phyloP scores from a whole-genome alignment of 1,140 invertebrate genomes.

The Anagrus nilaparvatae region DNA sequence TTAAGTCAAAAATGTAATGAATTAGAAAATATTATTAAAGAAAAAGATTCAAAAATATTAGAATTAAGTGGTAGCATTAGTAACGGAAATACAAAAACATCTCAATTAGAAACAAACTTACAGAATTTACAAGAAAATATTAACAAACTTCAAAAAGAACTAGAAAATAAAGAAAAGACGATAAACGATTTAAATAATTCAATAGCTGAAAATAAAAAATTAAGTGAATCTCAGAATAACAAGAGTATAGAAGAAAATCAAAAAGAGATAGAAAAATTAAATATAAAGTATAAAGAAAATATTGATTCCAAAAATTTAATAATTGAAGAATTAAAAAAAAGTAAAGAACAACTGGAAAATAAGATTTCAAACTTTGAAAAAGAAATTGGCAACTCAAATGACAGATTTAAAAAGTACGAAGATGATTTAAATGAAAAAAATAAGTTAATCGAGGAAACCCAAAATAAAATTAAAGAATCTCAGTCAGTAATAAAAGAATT shows the following conservation, averaged over 20 bases:
- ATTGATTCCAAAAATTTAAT: conserved; percentile 15
- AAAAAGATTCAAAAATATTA: conserved; percentile 12
- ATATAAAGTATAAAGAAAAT: conserved; percentile 9
- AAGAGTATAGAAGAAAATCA: conserved; percentile 6
- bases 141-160: conserved; percentile 14
- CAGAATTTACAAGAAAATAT: conserved; percentile 19
- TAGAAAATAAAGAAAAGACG: conserved; percentile 13
- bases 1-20: conserved; percentile 17
- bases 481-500: neutral
- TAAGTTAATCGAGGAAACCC: too few species aligned
- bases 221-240: neutral
- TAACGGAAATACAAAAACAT: conserved; percentile 15
- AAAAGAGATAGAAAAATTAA: conserved; percentile 11
- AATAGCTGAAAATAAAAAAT: conserved; percentile 3
- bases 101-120: conserved; percentile 10
- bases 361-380: conserved; percentile 22
- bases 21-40: conserved; percentile 5
- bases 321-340: conserved; percentile 13
- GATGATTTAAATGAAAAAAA: conserved; percentile 17
- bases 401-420: conserved; percentile 14
- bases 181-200: conserved; percentile 5
- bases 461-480: too few species aligned
- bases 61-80: conserved; percentile 13
- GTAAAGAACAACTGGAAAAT: conserved; percentile 18
- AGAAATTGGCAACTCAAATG: conserved; percentile 10